phyloP scores from a whole-genome alignment of 53 echinoderm and acorn worm genomes.

The Arbacia lixula region DNA sequence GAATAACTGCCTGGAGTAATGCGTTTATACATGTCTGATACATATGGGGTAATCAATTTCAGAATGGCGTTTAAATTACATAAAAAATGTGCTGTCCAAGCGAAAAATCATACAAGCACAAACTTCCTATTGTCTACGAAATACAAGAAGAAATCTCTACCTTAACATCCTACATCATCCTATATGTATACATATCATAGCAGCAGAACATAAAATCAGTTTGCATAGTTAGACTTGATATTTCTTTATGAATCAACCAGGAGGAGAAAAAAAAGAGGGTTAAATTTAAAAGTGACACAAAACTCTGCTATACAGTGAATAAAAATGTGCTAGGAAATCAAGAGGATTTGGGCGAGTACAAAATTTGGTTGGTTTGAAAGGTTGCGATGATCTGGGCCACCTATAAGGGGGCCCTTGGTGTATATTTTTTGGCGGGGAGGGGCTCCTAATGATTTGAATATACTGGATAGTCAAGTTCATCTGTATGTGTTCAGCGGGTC shows the following conservation, averaged over 20 bases:
- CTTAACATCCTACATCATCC: conserved; percentile 1
- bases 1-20: conserved; percentile 12
- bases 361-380: too few species aligned
- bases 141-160: not conserved
- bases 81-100: not conserved
- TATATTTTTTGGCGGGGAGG: too few species aligned
- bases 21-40: not conserved
- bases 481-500: too few species aligned
- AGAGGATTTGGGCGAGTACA: not conserved
- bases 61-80: not conserved
- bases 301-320: conserved; percentile 7
- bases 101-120: conserved; percentile 31
- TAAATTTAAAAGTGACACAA: conserved; percentile 26
- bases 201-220: conserved; percentile 47
- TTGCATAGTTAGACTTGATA: conserved; percentile 59
- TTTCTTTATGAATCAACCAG: conserved; percentile 44
- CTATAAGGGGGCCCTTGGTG: too few species aligned
- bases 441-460: too few species aligned
- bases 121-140: not conserved
- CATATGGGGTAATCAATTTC: conserved; percentile 32
- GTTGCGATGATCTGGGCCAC: too few species aligned
- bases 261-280: not conserved
- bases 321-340: not conserved
- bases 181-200: conserved; percentile 2
- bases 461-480: too few species aligned